Evolutionary conservation across 2,888 invertebrate species (phyloP).

Genomic region (Synergus gifuensis): DNA sequence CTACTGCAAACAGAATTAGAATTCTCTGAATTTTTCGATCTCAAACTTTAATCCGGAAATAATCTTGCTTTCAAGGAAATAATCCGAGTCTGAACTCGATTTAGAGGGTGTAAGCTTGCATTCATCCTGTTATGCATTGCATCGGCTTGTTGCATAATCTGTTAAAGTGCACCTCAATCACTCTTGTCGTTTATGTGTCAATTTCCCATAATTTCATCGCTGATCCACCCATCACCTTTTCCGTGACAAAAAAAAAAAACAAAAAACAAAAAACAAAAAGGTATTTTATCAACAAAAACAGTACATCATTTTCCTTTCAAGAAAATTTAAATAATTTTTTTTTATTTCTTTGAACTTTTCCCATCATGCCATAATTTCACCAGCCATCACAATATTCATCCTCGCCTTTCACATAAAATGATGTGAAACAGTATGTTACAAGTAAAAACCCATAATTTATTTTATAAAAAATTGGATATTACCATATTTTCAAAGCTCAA

Average conservation of each 20-base stretch:
- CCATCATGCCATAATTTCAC: background rate
- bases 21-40: background rate
- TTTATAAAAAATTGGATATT: too few species aligned
- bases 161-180: slow-evolving; percentile 19
- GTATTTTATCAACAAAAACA: background rate
- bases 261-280: background rate
- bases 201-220: slow-evolving; percentile 12
- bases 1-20: background rate
- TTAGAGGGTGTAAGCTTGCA: slow-evolving; percentile 21
- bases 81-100: slow-evolving; percentile 22
- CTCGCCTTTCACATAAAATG: background rate
- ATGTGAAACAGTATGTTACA: too few species aligned
- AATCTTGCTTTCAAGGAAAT: slow-evolving; percentile 24
- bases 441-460: too few species aligned
- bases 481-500: too few species aligned
- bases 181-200: slow-evolving; percentile 23
- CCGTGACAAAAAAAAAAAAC: background rate
- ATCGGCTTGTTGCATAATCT: slow-evolving; percentile 20
- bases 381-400: background rate
- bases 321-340: background rate
- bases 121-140: background rate
- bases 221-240: slow-evolving; percentile 8
- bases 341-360: background rate
- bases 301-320: background rate
- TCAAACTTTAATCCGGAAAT: background rate